Evolutionary conservation across 2,113 vertebrate species (phyloP).

Genomic region (Pseudorectes ferrugineus): DNA sequence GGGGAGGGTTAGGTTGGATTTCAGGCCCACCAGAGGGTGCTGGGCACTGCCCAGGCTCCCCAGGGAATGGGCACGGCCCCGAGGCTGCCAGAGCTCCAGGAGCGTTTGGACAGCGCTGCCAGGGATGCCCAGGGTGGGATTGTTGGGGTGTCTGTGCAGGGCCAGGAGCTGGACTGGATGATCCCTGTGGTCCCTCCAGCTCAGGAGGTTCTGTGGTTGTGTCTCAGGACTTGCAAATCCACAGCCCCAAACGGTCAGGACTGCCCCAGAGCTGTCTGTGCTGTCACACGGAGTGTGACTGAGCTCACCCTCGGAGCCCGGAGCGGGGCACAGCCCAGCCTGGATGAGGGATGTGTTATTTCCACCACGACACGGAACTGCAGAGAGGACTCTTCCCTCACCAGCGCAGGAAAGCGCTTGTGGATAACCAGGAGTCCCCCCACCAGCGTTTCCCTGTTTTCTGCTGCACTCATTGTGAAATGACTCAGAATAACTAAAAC

Average conservation of each 20-base stretch:
- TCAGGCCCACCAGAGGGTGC: not conserved
- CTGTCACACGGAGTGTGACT: rapidly evolving
- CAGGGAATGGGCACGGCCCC: not conserved
- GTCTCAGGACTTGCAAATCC: not conserved
- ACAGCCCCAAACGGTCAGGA: not conserved
- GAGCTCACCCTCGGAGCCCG: not conserved
- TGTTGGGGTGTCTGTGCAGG: not conserved
- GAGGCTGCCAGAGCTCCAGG: not conserved
- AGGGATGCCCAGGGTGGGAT: not conserved
- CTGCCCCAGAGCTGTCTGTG: not conserved
- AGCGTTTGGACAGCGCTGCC: rapidly evolving
- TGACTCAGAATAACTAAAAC: not conserved
- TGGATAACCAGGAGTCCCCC: not conserved
- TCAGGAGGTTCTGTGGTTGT: not conserved
- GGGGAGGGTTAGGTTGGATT: rapidly evolving
- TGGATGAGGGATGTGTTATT: rapidly evolving
- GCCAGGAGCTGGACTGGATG: rapidly evolving
- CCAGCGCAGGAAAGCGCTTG: rapidly evolving
- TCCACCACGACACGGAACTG: rapidly evolving
- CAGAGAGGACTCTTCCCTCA: not conserved
- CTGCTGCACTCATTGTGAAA: not conserved
- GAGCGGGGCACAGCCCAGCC: not conserved
- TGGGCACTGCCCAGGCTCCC: not conserved
- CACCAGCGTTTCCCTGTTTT: not conserved
- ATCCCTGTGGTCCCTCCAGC: rapidly evolving